These are phyloP conservation scores for Lepidothrix coronata DNA, from an alignment of 2,113 vertebrate genomes.

Conservation along the genomic window DNA sequence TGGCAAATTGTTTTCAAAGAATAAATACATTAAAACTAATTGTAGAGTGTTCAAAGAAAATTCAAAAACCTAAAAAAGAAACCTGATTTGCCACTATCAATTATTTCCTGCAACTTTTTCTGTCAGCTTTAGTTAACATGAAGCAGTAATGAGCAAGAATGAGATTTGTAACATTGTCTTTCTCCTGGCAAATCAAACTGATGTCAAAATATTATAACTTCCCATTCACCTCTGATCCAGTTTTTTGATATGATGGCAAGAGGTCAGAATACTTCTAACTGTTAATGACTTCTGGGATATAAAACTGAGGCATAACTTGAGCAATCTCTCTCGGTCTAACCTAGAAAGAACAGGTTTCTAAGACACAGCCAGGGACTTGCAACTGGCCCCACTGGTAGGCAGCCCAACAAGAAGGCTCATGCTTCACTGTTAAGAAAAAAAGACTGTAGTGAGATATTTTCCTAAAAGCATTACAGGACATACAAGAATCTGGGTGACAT, in stretches of 20 bases:
- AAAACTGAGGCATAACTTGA: not conserved
- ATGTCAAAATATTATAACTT: not conserved
- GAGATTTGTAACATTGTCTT: not conserved
- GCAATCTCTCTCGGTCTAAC: not conserved
- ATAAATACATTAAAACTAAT: not conserved
- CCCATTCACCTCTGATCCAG: not conserved
- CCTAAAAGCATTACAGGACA: not conserved
- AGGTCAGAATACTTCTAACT: not conserved
- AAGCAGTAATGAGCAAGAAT: not conserved
- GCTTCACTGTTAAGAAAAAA: not conserved
- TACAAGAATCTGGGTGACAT: not conserved
- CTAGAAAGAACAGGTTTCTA: not conserved
- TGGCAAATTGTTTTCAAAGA: not conserved
- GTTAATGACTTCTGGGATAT: not conserved
- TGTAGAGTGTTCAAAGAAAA: not conserved
- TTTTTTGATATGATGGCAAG: not conserved
- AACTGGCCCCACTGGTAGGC: not conserved
- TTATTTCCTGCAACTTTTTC: not conserved
- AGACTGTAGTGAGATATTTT: not conserved
- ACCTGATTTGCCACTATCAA: not conserved
- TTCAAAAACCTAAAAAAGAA: not conserved
- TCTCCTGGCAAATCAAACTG: not conserved
- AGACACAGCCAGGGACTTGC: not conserved
- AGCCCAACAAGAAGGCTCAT: not conserved
- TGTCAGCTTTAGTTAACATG: not conserved